A percentile compares a stretch with the other conserved stretches of the same genome.
These are phyloP conservation scores for Mya arenaria DNA, from an alignment of 1,140 invertebrate genomes.

Conservation along the genomic window DNA sequence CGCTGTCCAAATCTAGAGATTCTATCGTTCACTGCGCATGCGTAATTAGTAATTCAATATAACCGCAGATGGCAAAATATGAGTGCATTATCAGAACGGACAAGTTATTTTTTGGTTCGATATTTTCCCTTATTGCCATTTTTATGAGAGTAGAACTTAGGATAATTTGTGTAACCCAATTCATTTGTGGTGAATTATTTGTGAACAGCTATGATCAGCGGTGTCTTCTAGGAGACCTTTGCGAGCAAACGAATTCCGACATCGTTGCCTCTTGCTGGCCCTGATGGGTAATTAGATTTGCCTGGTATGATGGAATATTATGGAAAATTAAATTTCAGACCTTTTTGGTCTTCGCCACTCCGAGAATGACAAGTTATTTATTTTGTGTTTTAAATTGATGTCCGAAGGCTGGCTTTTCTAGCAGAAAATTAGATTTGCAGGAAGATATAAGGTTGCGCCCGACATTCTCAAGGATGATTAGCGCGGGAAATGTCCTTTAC, in stretches of 20 bases:
- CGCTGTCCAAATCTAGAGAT: too few relatives aligned
- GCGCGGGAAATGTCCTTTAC: slow-evolving; percentile 40
- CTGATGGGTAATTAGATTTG: slow-evolving; percentile 51
- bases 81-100: slow-evolving; percentile 47
- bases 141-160: slow-evolving; percentile 48
- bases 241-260: slow-evolving; percentile 49
- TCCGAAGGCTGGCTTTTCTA: slow-evolving; percentile 40
- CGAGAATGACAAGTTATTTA: slow-evolving; percentile 55
- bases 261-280: slow-evolving; percentile 15
- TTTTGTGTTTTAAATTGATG: slow-evolving; percentile 58
- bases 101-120: slow-evolving; percentile 40
- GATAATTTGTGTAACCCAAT: slow-evolving; percentile 57
- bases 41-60: slow-evolving; percentile 51
- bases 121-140: slow-evolving; percentile 44
- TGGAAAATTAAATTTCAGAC: slow-evolving; percentile 59
- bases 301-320: slow-evolving; percentile 58
- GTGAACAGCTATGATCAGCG: slow-evolving; percentile 47
- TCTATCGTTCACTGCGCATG: slow-evolving; percentile 18
- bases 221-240: slow-evolving; percentile 27
- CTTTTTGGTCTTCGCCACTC: slow-evolving; percentile 43
- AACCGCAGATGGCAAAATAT: slow-evolving; percentile 48
- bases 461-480: slow-evolving; percentile 45
- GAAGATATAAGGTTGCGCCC: slow-evolving; percentile 48
- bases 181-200: slow-evolving; percentile 55
- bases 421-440: slow-evolving; percentile 53